These are phyloP conservation scores for Gephyroberyx darwinii DNA, from an alignment of 2,797 vertebrate species.

Conservation along the genomic window DNA sequence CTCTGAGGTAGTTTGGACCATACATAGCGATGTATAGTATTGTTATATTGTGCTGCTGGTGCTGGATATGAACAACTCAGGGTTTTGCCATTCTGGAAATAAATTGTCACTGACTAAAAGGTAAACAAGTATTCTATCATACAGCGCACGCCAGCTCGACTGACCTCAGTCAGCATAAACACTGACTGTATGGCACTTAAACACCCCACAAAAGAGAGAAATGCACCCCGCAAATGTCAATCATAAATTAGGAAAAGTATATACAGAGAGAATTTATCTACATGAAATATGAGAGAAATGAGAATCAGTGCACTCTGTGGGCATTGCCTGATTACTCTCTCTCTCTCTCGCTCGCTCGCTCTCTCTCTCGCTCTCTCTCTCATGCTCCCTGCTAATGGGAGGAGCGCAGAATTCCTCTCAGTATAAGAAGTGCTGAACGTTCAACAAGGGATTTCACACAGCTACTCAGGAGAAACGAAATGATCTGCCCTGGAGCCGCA, in stretches of 20 bases:
- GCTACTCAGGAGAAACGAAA: conserved; percentile 93
- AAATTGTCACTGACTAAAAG: conserved; percentile 52
- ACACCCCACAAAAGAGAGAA: conserved; percentile 49
- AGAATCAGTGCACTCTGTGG: conserved; percentile 61
- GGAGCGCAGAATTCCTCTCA: conserved; percentile 78
- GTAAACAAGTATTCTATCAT: conserved; percentile 55
- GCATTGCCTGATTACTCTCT: conserved; percentile 39
- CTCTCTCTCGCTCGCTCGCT: conserved; percentile 26
- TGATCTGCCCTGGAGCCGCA: conserved; percentile 96
- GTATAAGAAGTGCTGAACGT: conserved; percentile 87
- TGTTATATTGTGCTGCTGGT: conserved; percentile 14
- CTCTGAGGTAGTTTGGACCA: background rate
- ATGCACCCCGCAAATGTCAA: conserved; percentile 13
- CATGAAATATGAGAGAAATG: conserved; percentile 59
- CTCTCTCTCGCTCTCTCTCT: conserved; percentile 34
- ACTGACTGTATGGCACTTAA: conserved; percentile 39
- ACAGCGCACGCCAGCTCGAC: conserved; percentile 38
- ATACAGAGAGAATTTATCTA: conserved; percentile 46
- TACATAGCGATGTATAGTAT: background rate
- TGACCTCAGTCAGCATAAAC: conserved; percentile 58
- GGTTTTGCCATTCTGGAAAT: conserved; percentile 55
- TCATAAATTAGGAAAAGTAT: conserved; percentile 48
- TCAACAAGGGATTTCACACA: conserved; percentile 84
- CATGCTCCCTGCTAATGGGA: conserved; percentile 74
- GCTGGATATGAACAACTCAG: conserved; percentile 28